These are phyloP conservation scores for Coptodon bakossiorum DNA, from an alignment of 2,113 vertebrate genomes.

Conservation along the genomic window DNA sequence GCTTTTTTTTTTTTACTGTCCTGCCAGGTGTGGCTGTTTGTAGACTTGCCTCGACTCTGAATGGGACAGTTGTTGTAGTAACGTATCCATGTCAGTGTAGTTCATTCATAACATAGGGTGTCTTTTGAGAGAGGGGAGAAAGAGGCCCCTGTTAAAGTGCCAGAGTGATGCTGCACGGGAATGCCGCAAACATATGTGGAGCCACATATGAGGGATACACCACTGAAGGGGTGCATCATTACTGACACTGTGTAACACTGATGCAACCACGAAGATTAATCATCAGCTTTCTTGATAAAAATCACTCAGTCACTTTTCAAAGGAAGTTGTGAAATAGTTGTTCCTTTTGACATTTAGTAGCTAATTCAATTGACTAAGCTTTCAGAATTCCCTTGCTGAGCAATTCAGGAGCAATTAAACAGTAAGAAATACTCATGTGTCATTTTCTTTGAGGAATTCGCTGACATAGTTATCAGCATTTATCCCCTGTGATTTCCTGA, in stretches of 20 bases:
- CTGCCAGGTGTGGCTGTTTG: slow-evolving; percentile 28
- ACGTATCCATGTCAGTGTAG: slow-evolving; percentile 14
- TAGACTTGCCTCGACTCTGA: not conserved
- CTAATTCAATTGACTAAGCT: not conserved
- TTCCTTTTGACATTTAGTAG: not conserved
- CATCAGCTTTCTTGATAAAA: not conserved
- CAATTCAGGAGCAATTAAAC: not conserved
- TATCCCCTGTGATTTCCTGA: not conserved
- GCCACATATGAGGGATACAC: not conserved
- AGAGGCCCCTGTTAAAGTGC: slow-evolving; percentile 28
- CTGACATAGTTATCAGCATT: not conserved
- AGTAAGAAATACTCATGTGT: not conserved
- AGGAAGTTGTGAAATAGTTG: not conserved
- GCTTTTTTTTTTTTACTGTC: not conserved
- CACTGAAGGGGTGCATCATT: not conserved
- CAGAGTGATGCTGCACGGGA: slow-evolving; percentile 1
- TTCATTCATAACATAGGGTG: slow-evolving; percentile 25
- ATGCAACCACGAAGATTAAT: not conserved
- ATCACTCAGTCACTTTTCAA: not conserved
- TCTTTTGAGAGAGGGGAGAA: slow-evolving; percentile 23
- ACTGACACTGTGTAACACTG: not conserved
- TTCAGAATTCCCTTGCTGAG: no score
- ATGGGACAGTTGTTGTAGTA: slow-evolving; percentile 40
- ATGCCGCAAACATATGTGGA: not conserved
- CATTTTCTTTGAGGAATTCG: not conserved